Evolutionary conservation across 2,888 invertebrate genomes (phyloP).

Genomic region (Stegophylla sp.): DNA sequence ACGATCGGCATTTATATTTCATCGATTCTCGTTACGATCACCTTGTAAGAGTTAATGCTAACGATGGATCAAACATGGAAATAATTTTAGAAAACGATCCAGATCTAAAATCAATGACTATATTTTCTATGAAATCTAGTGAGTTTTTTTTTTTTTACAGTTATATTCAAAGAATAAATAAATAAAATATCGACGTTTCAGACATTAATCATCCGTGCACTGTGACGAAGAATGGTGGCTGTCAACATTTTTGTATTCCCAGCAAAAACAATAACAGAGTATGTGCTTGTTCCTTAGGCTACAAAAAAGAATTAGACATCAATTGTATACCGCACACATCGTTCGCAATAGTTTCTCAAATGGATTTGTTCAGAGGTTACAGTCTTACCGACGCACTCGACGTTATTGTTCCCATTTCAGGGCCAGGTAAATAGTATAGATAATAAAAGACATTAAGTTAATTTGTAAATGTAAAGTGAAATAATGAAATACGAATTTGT

Average conservation of each 20-base stretch:
- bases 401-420: slow-evolving; percentile 93
- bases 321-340: slow-evolving; percentile 82
- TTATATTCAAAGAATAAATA: neutral
- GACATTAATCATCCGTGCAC: slow-evolving; percentile 78
- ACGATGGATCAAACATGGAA: slow-evolving; percentile 79
- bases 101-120: slow-evolving; percentile 83
- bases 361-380: slow-evolving; percentile 87
- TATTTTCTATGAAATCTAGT: slow-evolving; percentile 82
- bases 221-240: slow-evolving; percentile 84
- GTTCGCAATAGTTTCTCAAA: slow-evolving; percentile 90
- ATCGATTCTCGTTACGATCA: slow-evolving; percentile 90
- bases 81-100: slow-evolving; percentile 83
- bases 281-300: slow-evolving; percentile 92
- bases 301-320: slow-evolving; percentile 78
- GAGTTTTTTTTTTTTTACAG: slow-evolving; percentile 61
- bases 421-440: slow-evolving; percentile 66
- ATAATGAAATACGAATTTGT: neutral
- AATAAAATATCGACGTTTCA: slow-evolving; percentile 3
- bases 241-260: slow-evolving; percentile 93
- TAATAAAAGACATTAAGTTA: no score
- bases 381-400: slow-evolving; percentile 84
- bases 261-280: slow-evolving; percentile 76
- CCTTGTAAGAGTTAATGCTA: slow-evolving; percentile 82
- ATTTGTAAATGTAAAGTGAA: no score
- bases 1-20: slow-evolving; percentile 83